Base-by-base conservation (phyloP, 2,797 vertebrate genomes). In the Hoplostethus atlanticus region DNA sequence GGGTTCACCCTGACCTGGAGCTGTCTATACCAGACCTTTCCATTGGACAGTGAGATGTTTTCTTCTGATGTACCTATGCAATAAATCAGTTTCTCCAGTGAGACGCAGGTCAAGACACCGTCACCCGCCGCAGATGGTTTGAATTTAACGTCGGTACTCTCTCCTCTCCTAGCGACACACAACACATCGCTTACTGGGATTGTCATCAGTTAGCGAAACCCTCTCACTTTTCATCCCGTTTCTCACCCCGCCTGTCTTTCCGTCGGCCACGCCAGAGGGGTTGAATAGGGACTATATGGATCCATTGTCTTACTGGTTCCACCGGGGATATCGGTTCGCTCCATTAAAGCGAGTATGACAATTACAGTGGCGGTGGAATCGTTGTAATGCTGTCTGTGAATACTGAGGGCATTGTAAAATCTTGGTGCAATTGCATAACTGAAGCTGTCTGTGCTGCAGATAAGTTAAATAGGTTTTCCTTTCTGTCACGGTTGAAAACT, bases 51-150 rank as follows among this genome's bases (percentile, higher is more conserved):
- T 60, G 42, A 40, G 54, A 63, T 79, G 51, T 79, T 71, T 84
- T 73, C 72, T 75, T 80, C 82, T 75, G 76, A 80, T 80, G 71
- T 83, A 72, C 74, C 81, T 21, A 21, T 21, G 21, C 21, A 21
- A 89, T 91, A 90, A 81, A 92, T 92, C 87, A 87, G 21, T 59
- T 83, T 81, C 83, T 77, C 68, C 78, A 83, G 87, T 80, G 75
- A 65, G 85, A 83, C 86, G 79, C 59, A 86, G 83, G 90, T 91
- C 84, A 91, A 79, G 81, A 80, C 73, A n/a, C 79, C 82, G 82
- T 88, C 87, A 80, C 38, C 73, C 44, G 17, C 58, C 61, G 62
- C 65, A 67, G 79, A 62, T 62, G 21, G 6, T 59, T 62, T 30
- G 79, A 77, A 91, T 87, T 88, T 88, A 89, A 64, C 76, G 80